These are phyloP conservation scores for Apteryx mantelli DNA, from an alignment of 2,113 vertebrate genomes.

Conservation along the genomic window DNA sequence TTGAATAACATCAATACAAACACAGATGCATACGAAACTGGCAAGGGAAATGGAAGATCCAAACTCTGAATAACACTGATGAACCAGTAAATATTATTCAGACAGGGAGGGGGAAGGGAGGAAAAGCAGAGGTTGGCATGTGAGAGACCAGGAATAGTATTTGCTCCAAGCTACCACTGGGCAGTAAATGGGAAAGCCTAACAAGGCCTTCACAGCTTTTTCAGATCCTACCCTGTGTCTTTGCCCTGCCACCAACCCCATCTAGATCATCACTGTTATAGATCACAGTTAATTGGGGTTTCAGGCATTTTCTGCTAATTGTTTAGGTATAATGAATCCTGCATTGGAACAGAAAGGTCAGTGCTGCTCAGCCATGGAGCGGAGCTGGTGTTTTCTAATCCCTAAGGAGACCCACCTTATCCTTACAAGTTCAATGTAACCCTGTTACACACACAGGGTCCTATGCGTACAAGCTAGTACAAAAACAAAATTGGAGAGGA, in stretches of 20 bases:
- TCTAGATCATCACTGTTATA: neutral
- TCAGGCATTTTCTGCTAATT: neutral
- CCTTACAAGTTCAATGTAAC: rapidly evolving
- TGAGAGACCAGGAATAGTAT: neutral
- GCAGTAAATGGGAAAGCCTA: conserved; percentile 1
- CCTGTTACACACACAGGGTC: neutral
- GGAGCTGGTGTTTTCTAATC: neutral
- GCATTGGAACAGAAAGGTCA: neutral
- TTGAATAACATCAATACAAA: conserved; percentile 60
- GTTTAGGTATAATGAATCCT: neutral
- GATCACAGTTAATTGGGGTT: neutral
- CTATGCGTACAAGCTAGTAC: rapidly evolving
- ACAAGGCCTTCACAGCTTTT: neutral
- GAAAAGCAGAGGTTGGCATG: neutral
- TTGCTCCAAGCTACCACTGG: neutral
- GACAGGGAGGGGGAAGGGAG: neutral
- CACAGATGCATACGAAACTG: conserved; percentile 51
- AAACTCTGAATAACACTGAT: neutral
- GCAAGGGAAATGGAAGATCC: conserved; percentile 37
- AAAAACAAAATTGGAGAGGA: neutral
- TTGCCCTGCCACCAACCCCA: neutral
- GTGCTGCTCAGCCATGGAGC: rapidly evolving
- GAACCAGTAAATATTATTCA: conserved; percentile 40
- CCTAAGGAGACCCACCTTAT: rapidly evolving
- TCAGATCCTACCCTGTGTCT: neutral